Evolutionary conservation across 2,888 invertebrate species (phyloP).

Genomic region (Ophion ellenae): DNA sequence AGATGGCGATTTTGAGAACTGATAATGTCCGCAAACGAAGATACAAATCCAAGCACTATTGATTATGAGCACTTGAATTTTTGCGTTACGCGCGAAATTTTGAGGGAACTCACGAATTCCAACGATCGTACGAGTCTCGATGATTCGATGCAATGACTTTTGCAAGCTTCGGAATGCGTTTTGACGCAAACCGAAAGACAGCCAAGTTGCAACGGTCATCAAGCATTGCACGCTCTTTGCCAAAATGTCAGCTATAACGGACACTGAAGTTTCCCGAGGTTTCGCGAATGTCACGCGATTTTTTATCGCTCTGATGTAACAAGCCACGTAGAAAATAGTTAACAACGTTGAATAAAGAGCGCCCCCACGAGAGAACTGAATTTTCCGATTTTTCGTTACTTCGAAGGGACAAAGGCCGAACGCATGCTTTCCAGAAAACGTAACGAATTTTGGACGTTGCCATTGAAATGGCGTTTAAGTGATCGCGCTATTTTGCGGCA

Average conservation of each 20-base stretch:
- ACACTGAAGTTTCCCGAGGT: slow-evolving; percentile 22
- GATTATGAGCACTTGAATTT: slow-evolving; percentile 4
- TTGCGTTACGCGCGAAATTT: neutral
- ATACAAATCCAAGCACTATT: slow-evolving; percentile 1
- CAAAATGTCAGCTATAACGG: slow-evolving; percentile 25
- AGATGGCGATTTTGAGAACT: slow-evolving; percentile 5
- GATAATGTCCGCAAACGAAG: slow-evolving; percentile 24
- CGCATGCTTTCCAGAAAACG: slow-evolving; percentile 50
- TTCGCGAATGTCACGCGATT: neutral
- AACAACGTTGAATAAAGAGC: slow-evolving; percentile 34
- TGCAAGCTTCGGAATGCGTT: slow-evolving; percentile 41
- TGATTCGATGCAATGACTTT: slow-evolving; percentile 37
- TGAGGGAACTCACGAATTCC: neutral
- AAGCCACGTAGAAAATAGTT: slow-evolving; percentile 13
- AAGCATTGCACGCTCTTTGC: slow-evolving; percentile 15
- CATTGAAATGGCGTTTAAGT: neutral
- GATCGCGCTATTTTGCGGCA: no score
- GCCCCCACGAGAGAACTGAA: slow-evolving; percentile 30
- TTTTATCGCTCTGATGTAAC: slow-evolving; percentile 27
- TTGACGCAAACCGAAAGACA: slow-evolving; percentile 55
- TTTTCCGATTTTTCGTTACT: slow-evolving; percentile 10
- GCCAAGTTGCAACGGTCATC: slow-evolving; percentile 36
- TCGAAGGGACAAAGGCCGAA: slow-evolving; percentile 51
- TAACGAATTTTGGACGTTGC: slow-evolving; percentile 25
- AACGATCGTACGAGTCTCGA: slow-evolving; percentile 17